These are phyloP conservation scores for Drosophila cardini DNA, from an alignment of 1,140 invertebrate genomes.

Conservation along the genomic window DNA sequence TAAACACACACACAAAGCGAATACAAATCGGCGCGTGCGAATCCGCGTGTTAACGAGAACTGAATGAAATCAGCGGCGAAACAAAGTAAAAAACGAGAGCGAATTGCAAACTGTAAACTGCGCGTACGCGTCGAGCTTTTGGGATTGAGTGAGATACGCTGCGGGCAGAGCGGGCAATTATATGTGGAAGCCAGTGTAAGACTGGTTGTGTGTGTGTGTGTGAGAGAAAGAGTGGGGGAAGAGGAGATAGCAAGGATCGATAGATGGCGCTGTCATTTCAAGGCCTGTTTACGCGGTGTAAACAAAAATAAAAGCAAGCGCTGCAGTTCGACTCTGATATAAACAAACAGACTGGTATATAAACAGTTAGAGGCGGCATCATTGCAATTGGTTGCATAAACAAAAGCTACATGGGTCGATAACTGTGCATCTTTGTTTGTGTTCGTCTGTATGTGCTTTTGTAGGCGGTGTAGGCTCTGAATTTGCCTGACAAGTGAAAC, in stretches of 20 bases:
- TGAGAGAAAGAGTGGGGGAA: slow-evolving; percentile 1
- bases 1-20: slow-evolving; percentile 11
- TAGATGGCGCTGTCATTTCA: slow-evolving; percentile 32
- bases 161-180: slow-evolving; percentile 28
- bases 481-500: slow-evolving; percentile 14
- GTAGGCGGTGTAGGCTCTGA: slow-evolving; percentile 6
- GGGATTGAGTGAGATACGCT: slow-evolving; percentile 31
- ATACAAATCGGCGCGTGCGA: slow-evolving; percentile 55
- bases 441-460: slow-evolving; percentile 3
- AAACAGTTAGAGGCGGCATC: slow-evolving; percentile 25
- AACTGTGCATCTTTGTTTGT: slow-evolving; percentile 11
- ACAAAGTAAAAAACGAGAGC: slow-evolving; percentile 16
- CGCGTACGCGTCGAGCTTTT: slow-evolving; percentile 57
- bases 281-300: slow-evolving; percentile 64
- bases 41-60: slow-evolving; percentile 67
- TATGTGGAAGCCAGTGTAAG: slow-evolving; percentile 16
- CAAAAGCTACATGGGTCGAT: slow-evolving; percentile 49
- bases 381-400: slow-evolving; percentile 58
- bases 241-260: not conserved
- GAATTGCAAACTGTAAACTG: slow-evolving; percentile 26
- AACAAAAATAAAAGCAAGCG: slow-evolving; percentile 52
- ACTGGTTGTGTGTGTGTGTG: not conserved
- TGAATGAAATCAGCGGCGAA: slow-evolving; percentile 52
- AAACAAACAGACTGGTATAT: slow-evolving; percentile 42
- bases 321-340: slow-evolving; percentile 37